Conservation (phyloP, 2,888 invertebrate species). For the Cerceris ruficornis region DNA sequence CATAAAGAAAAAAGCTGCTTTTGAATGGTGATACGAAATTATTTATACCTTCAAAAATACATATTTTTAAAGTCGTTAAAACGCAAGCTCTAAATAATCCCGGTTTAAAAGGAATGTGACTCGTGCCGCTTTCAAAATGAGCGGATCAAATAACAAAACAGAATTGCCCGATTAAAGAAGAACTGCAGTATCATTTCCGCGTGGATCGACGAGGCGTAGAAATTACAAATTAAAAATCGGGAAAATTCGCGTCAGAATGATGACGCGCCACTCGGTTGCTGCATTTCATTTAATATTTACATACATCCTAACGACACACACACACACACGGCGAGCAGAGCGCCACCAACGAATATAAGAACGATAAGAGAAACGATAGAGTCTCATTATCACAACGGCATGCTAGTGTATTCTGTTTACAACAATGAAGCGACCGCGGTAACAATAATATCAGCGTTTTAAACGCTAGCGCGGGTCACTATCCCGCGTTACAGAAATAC, state of each 20-base stretch:
- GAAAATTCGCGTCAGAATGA: constrained; percentile 15
- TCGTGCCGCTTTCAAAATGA: too few species aligned
- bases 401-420: constrained; percentile 13
- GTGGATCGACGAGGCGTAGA: not conserved
- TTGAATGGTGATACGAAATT: too few species aligned
- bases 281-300: constrained; percentile 33
- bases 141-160: too few species aligned
- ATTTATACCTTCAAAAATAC: too few species aligned
- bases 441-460: constrained; percentile 39
- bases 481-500: constrained; percentile 40
- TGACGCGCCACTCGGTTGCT: not conserved
- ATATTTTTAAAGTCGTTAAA: too few species aligned
- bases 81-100: too few species aligned
- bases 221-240: not conserved
- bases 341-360: constrained; percentile 22
- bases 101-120: too few species aligned
- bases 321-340: constrained; percentile 8
- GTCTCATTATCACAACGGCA: constrained; percentile 43
- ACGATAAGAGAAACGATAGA: constrained; percentile 48
- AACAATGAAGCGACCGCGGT: constrained; percentile 41
- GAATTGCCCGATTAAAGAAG: not conserved
- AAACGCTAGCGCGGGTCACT: constrained; percentile 33
- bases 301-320: constrained; percentile 23
- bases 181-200: constrained; percentile 7
- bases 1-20: too few species aligned